Percentiles rank a stretch among this genome's conserved stretches.
Evolutionary conservation across 2,888 invertebrate species (phyloP).

Genomic region (Microplitis deprimator): DNA sequence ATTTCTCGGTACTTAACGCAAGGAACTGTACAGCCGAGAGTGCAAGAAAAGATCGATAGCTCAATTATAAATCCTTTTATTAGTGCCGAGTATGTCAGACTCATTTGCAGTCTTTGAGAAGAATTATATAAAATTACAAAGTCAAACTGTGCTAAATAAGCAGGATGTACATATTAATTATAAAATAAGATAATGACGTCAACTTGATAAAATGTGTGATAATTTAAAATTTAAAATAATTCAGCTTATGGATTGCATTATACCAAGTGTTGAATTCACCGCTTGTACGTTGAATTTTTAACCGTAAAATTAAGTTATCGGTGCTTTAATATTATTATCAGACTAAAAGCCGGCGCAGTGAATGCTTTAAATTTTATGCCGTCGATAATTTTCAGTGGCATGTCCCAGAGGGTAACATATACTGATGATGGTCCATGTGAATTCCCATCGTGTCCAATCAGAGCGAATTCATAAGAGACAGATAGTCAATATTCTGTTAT

Average conservation of each 20-base stretch:
- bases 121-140: neutral
- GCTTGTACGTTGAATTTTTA: neutral
- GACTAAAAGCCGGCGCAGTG: neutral
- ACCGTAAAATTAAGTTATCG: neutral
- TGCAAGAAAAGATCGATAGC: constrained; percentile 18
- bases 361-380: neutral
- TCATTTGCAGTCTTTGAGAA: neutral
- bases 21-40: neutral
- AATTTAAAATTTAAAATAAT: too few species aligned
- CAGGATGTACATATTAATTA: neutral
- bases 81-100: neutral
- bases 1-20: neutral
- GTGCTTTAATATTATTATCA: neutral
- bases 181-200: neutral
- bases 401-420: neutral
- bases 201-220: too few species aligned
- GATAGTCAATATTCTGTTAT: neutral
- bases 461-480: neutral
- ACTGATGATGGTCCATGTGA: neutral
- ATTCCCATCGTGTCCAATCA: constrained; percentile 1
- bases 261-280: neutral
- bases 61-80: constrained; percentile 18
- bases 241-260: neutral
- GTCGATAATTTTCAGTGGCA: neutral
- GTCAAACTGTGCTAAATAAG: neutral